Evolutionary conservation across 1,140 invertebrate species (phyloP).

Genomic region (Pteromalus puparum): DNA sequence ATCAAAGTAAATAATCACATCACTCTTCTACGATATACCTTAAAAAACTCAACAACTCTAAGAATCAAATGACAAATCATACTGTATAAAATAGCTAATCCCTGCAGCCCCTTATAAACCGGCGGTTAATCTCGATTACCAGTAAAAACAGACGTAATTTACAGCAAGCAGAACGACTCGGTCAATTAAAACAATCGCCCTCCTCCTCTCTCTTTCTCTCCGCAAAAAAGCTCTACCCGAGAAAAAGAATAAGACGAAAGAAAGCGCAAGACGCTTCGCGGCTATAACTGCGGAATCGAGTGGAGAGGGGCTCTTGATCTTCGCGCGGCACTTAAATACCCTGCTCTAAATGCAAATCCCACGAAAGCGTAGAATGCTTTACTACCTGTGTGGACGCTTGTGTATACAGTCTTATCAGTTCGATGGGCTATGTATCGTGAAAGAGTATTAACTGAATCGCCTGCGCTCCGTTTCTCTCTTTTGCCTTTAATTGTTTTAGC

Average conservation of each 20-base stretch:
- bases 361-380: slow-evolving; percentile 53
- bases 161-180: neutral
- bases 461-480: slow-evolving; percentile 45
- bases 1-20: no score
- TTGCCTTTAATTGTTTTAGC: no score
- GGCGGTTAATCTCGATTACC: neutral
- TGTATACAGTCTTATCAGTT: slow-evolving; percentile 57
- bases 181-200: neutral
- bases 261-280: slow-evolving; percentile 3
- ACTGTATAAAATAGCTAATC: neutral
- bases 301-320: slow-evolving; percentile 42
- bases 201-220: neutral
- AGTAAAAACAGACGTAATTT: slow-evolving; percentile 4
- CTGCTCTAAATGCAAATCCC: slow-evolving; percentile 65
- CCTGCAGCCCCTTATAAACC: neutral
- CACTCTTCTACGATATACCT: no score
- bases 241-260: neutral
- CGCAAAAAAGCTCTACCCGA: neutral
- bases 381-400: neutral
- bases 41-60: neutral
- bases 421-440: slow-evolving; percentile 44
- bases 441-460: slow-evolving; percentile 63
- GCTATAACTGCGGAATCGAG: slow-evolving; percentile 47
- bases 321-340: slow-evolving; percentile 55
- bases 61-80: neutral